phyloP scores from a whole-genome alignment of 2,888 invertebrate species.

The Drosophila phalerata region DNA sequence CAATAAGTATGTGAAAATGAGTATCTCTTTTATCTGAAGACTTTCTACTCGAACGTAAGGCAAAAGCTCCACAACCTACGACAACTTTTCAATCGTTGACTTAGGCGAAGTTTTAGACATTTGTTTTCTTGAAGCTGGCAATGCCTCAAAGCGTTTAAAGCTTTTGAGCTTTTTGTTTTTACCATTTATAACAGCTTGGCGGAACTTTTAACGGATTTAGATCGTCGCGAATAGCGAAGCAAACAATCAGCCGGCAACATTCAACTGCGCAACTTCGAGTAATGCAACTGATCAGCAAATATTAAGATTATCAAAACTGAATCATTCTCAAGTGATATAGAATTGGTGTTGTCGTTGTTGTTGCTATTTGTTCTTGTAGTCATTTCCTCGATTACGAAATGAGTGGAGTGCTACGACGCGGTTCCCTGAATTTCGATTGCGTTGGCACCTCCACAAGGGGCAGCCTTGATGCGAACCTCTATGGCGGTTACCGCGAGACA shows the following conservation, averaged over 20 bases:
- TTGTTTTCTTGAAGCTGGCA: constrained; percentile 53
- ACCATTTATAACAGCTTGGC: constrained; percentile 73
- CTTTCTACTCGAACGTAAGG: neutral
- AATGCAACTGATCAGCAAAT: constrained; percentile 52
- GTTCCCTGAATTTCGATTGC: constrained; percentile 82
- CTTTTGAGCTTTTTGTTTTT: constrained; percentile 52
- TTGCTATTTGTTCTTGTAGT: neutral
- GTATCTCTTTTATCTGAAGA: neutral
- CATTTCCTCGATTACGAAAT: constrained; percentile 53
- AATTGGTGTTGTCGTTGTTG: neutral
- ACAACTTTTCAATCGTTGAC: constrained; percentile 48
- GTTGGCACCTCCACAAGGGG: constrained; percentile 69
- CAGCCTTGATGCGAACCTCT: constrained; percentile 77
- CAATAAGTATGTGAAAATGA: constrained; percentile 32
- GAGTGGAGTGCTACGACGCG: constrained; percentile 84
- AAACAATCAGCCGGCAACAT: constrained; percentile 45
- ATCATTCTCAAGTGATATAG: constrained; percentile 31
- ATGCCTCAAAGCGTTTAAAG: constrained; percentile 36
- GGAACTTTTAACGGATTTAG: constrained; percentile 79
- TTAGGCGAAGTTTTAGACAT: constrained; percentile 41
- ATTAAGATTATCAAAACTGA: constrained; percentile 25
- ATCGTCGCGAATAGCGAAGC: constrained; percentile 69
- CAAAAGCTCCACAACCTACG: constrained; percentile 57
- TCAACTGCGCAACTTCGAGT: constrained; percentile 47
- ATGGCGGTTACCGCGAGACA: constrained; percentile 78